A percentile compares a stretch with the other conserved stretches of the same genome.
These are phyloP conservation scores for Adrianichthys oophorus DNA, from an alignment of 2,797 vertebrate genomes.

Conservation along the genomic window DNA sequence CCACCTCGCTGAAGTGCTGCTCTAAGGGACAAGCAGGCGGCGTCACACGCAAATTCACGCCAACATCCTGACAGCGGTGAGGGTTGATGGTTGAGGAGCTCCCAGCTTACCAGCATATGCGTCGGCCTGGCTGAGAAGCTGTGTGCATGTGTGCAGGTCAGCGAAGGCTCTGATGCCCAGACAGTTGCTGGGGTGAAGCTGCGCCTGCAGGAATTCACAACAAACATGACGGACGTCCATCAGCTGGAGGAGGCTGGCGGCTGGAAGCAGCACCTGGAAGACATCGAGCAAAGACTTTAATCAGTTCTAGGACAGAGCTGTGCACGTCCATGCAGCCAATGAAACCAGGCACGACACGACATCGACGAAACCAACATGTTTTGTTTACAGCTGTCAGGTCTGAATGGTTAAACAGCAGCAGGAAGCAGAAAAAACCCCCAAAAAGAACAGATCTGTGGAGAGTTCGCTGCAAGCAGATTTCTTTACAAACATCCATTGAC, in stretches of 20 bases:
- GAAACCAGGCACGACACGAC: no score
- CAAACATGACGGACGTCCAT: conserved; percentile 95
- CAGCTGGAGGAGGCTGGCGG: conserved; percentile 91
- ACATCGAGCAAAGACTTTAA: neutral
- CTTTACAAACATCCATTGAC: no score
- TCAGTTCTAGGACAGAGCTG: no score
- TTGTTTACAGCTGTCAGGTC: no score
- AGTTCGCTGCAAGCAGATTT: no score
- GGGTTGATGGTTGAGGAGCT: neutral
- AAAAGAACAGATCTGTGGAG: no score
- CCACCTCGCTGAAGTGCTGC: conserved; percentile 95
- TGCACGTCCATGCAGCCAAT: no score
- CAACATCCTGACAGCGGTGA: neutral
- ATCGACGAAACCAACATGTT: no score
- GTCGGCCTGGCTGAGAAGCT: conserved; percentile 90
- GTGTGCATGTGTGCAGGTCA: conserved; percentile 90
- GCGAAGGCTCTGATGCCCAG: conserved; percentile 94
- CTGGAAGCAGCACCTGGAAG: conserved; percentile 89
- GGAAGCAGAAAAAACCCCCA: no score
- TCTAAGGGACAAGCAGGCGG: conserved; percentile 74
- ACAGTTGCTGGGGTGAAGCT: conserved; percentile 94
- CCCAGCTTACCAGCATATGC: conserved; percentile 87
- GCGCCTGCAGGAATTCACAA: conserved; percentile 95
- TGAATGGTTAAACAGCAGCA: no score
- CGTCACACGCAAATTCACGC: no score